Base-by-base conservation (phyloP, 2,888 invertebrate genomes). In the Dynastes tityus region DNA sequence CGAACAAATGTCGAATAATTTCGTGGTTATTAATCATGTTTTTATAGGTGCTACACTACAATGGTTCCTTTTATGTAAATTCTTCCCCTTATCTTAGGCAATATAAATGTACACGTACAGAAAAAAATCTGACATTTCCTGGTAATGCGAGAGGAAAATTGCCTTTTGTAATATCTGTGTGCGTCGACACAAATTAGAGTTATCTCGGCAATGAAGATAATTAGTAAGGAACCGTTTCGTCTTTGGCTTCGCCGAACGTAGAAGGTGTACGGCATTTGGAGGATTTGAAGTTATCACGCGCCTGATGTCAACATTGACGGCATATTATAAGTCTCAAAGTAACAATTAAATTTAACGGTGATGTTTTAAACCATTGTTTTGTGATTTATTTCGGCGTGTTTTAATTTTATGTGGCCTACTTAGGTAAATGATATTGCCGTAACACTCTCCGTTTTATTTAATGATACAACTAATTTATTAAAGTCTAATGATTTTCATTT, bases 171-270 rank as follows among this genome's bases (percentile, higher is more conserved):
- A 82, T 81, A 82, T 81, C 82, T 77, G 79, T 76, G 82, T 80
- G 82, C 80, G 80, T 80, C 81, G 76, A 78, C 80, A 79, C 80
- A 81, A 83, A 83, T 82, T 83, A 80, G 81, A 81, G 80, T 80
- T 82, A 81, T 82, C 82, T 81, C 79, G 78, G 77, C 82, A 80
- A 82, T 82, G 82, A 80, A 80, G 81, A 82, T 82, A 83, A 83
- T 83, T 83, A 83, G 82, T 70, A 79, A 79, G 78, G 77, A 77
- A 73, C 80, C 80, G 78, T 73, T 81, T 78, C 79, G 78, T 80
- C 67, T 76, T 58, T 79, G 75, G 79, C 77, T 79, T 73, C 78
- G 80, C 80, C 70, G 51, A 58, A 58, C 22, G 55, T 58, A 68
- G 11, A 51, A 40, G 61, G 61, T 61, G 73, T 74, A 22, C 63